These are phyloP conservation scores for Haplochromis burtoni DNA, from an alignment of 2,113 vertebrate species.

Conservation along the genomic window DNA sequence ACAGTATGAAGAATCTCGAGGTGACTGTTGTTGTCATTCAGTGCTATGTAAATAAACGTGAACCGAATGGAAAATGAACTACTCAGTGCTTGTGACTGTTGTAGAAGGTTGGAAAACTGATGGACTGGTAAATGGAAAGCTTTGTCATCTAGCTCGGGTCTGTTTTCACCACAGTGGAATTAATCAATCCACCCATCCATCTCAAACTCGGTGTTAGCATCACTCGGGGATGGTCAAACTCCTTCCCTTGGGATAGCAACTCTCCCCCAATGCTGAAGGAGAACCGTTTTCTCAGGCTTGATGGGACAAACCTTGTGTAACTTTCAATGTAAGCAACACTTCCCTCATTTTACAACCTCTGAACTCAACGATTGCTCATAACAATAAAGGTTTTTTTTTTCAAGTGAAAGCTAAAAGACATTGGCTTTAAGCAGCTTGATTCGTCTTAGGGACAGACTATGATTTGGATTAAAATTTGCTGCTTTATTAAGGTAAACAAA, in stretches of 20 bases:
- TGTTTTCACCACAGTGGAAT: background rate
- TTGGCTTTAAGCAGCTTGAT: background rate
- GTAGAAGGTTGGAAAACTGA: background rate
- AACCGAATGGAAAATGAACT: background rate
- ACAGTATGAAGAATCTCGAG: background rate
- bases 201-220: background rate
- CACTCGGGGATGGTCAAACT: background rate
- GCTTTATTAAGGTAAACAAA: background rate
- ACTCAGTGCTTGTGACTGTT: background rate
- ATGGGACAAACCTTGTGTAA: background rate
- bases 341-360: background rate
- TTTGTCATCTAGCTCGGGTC: background rate
- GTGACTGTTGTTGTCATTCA: background rate
- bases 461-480: background rate
- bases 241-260: background rate
- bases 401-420: background rate
- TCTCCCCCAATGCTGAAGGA: background rate
- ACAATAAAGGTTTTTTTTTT: background rate
- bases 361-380: background rate
- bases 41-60: background rate
- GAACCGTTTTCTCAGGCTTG: background rate
- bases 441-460: background rate
- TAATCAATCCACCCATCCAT: background rate
- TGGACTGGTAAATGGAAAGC: background rate
- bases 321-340: background rate